phyloP scores from a whole-genome alignment of 2,113 vertebrate genomes.

The Erythrolamprus reginae region DNA sequence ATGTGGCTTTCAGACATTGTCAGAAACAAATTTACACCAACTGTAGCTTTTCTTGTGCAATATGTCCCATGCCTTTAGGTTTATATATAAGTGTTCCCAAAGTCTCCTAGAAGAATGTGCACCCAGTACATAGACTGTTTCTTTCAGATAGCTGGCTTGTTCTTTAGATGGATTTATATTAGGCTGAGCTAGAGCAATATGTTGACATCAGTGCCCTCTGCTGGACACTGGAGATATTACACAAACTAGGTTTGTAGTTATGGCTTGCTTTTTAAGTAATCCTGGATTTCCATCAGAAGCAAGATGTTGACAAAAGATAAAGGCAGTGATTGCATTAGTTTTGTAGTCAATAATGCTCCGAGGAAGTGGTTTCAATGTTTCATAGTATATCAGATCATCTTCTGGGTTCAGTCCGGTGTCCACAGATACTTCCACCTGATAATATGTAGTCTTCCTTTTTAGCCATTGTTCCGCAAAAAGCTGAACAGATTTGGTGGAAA shows the following conservation, averaged over 20 bases:
- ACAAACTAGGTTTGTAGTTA: neutral
- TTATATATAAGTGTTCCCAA: neutral
- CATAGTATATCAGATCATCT: neutral
- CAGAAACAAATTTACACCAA: neutral
- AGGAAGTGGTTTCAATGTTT: neutral
- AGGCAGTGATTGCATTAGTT: conserved; percentile 14
- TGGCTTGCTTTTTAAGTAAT: neutral
- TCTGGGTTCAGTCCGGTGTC: rapidly evolving
- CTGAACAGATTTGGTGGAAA: neutral
- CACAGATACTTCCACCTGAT: neutral
- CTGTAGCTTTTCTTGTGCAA: neutral
- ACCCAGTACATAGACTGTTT: neutral
- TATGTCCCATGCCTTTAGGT: neutral
- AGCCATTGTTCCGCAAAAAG: too few species aligned
- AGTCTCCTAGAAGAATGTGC: neutral
- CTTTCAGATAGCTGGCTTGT: neutral
- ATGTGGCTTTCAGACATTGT: neutral
- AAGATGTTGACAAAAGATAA: neutral
- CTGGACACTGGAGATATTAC: neutral
- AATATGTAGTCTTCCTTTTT: neutral
- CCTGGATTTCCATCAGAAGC: neutral
- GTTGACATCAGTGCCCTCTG: neutral
- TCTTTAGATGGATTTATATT: neutral
- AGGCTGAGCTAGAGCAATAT: neutral
- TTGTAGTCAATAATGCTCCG: neutral